Conservation (phyloP, 2,113 vertebrate species). For the western clawed frog (Xenopus tropicalis) region DNA sequence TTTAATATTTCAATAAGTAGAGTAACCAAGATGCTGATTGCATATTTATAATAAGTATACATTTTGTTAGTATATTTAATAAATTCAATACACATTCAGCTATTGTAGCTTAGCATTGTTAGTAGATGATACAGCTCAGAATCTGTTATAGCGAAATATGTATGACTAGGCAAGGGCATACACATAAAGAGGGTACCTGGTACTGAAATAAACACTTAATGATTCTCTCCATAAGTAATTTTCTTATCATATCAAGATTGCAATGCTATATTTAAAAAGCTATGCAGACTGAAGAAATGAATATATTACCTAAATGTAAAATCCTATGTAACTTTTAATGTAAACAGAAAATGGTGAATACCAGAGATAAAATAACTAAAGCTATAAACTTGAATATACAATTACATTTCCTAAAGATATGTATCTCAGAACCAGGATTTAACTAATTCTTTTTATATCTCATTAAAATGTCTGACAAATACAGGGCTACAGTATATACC, state of each 20-base stretch:
- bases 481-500: no score
- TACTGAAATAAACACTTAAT: slow-evolving; percentile 5
- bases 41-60: not conserved
- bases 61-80: not conserved
- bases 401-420: slow-evolving; percentile 4
- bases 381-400: slow-evolving; percentile 21
- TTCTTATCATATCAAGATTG: not conserved
- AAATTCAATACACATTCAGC: slow-evolving; percentile 8
- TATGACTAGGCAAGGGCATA: not conserved
- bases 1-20: no score
- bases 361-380: slow-evolving; percentile 3
- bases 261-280: not conserved
- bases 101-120: not conserved
- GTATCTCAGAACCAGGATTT: not conserved
- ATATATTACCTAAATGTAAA: slow-evolving; percentile 21
- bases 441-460: slow-evolving; percentile 26
- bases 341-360: slow-evolving; percentile 8
- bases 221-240: not conserved
- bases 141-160: slow-evolving; percentile 2
- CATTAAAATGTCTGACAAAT: slow-evolving; percentile 18
- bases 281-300: not conserved
- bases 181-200: not conserved
- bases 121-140: slow-evolving; percentile 1
- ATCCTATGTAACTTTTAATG: not conserved
- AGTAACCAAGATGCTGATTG: no score